These are phyloP conservation scores for Leucoma salicis DNA, from an alignment of 2,888 invertebrate genomes.

Conservation along the genomic window DNA sequence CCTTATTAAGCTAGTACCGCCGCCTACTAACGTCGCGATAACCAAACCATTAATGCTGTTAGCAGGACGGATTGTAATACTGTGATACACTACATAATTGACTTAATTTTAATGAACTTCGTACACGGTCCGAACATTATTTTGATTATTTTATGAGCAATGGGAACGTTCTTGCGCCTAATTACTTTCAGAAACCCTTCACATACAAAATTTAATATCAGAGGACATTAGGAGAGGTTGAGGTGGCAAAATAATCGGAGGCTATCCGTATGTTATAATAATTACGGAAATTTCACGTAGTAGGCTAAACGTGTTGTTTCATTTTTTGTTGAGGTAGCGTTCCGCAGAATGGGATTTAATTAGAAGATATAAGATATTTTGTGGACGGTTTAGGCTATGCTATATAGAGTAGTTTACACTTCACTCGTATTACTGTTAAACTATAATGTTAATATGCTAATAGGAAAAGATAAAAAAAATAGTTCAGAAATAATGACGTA, in stretches of 20 bases:
- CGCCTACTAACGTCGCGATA: slow-evolving; percentile 22
- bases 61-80: slow-evolving; percentile 19
- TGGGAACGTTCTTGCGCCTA: slow-evolving; percentile 24
- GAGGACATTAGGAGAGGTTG: background rate
- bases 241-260: background rate
- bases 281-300: no score
- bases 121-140: slow-evolving; percentile 18
- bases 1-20: slow-evolving; percentile 34
- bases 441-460: no score
- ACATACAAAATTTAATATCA: background rate
- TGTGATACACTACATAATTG: slow-evolving; percentile 30
- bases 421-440: no score
- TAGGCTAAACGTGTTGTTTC: slow-evolving; percentile 1
- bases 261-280: background rate
- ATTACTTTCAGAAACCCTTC: slow-evolving; percentile 23
- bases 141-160: slow-evolving; percentile 33
- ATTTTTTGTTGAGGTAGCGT: slow-evolving; percentile 1
- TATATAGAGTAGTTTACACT: no score
- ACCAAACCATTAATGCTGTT: slow-evolving; percentile 16
- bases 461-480: background rate
- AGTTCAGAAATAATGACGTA: background rate
- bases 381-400: background rate
- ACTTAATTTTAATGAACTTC: slow-evolving; percentile 30
- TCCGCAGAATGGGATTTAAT: slow-evolving; percentile 11
- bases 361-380: slow-evolving; percentile 12